A percentile compares a stretch with the other conserved stretches of the same genome.
Evolutionary conservation across 1,140 invertebrate genomes (phyloP).

Genomic region (Lucilia cuprina): DNA sequence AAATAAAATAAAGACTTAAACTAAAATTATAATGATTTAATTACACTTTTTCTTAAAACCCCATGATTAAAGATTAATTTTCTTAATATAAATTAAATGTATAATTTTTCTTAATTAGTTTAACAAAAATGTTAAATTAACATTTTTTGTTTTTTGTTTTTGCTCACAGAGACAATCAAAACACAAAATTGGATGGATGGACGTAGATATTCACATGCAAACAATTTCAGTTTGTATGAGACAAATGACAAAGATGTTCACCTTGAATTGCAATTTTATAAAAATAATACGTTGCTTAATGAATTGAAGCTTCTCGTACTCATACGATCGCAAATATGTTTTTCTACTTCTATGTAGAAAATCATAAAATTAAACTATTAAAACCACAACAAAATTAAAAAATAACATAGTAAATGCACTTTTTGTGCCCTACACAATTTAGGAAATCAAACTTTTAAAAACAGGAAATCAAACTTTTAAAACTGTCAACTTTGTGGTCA

Average conservation of each 20-base stretch:
- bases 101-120: not conserved
- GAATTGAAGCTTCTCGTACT: no score
- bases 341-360: no score
- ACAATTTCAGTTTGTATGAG: not conserved
- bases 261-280: conserved; percentile 18
- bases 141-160: conserved; percentile 13
- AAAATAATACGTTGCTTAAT: not conserved
- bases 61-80: not conserved
- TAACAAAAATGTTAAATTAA: conserved; percentile 1
- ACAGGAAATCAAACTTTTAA: no score
- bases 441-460: no score
- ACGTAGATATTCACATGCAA: not conserved
- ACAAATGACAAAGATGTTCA: conserved; percentile 22
- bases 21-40: not conserved
- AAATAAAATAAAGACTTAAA: no score
- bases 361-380: no score
- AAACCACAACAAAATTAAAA: no score
- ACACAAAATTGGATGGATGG: not conserved
- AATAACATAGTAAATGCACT: no score
- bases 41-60: not conserved
- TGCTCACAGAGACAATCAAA: not conserved
- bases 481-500: no score
- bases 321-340: no score
- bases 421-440: no score
- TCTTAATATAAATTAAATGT: not conserved